These are phyloP conservation scores for Sphecodes monilicornis DNA, from an alignment of 2,888 invertebrate species.

Conservation along the genomic window DNA sequence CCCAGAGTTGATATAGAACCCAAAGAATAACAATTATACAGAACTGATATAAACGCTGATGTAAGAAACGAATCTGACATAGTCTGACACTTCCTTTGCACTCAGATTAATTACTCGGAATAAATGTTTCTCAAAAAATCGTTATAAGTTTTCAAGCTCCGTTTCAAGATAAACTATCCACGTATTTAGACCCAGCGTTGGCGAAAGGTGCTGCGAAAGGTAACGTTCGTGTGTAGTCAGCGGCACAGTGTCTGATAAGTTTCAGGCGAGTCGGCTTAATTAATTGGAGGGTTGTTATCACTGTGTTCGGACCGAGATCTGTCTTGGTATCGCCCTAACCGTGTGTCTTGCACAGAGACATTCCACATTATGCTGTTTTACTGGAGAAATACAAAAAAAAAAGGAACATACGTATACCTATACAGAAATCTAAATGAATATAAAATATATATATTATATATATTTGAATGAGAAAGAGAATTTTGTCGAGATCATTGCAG, in stretches of 20 bases:
- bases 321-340: slow-evolving; percentile 38
- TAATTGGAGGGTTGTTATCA: slow-evolving; percentile 33
- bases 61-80: neutral
- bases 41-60: neutral
- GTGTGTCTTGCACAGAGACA: slow-evolving; percentile 46
- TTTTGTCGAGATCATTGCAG: slow-evolving; percentile 31
- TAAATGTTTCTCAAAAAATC: neutral
- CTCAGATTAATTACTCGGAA: neutral
- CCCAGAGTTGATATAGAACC: too few relatives aligned
- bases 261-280: slow-evolving; percentile 47
- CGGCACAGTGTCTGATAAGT: slow-evolving; percentile 26
- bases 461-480: slow-evolving; percentile 27
- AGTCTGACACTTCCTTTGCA: neutral
- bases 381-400: neutral
- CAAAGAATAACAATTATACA: too few relatives aligned
- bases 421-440: slow-evolving; percentile 33
- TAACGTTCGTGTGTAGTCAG: slow-evolving; percentile 21
- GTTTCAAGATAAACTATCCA: neutral
- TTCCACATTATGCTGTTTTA: slow-evolving; percentile 41
- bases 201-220: neutral
- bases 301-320: slow-evolving; percentile 42
- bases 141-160: neutral
- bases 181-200: neutral
- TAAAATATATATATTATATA: slow-evolving; percentile 19
- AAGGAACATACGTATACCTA: slow-evolving; percentile 1